A percentile compares a stretch with the other conserved stretches of the same genome.
Conservation (phyloP, 2,113 vertebrate genomes). For the Muscicapa adusta region DNA sequence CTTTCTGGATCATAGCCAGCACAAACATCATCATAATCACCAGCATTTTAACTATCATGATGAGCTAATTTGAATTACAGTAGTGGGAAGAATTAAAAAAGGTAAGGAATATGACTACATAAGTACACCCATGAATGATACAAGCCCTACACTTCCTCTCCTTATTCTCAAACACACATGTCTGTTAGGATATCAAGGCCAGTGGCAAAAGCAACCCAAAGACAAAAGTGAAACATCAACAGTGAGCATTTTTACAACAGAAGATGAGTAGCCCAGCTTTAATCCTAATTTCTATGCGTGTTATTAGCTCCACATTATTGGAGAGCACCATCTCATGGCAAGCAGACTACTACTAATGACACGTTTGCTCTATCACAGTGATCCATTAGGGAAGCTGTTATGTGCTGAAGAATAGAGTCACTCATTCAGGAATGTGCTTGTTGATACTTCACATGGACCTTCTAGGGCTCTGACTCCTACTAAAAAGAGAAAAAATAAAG, state of each 20-base stretch:
- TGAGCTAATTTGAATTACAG: not conserved
- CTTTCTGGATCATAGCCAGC: not conserved
- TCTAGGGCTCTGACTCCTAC: slow-evolving; percentile 62
- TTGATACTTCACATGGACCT: not conserved
- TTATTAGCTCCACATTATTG: not conserved
- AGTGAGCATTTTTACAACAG: slow-evolving; percentile 25
- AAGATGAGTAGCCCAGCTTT: slow-evolving; percentile 23
- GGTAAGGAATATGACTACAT: not conserved
- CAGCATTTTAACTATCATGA: not conserved
- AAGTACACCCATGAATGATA: not conserved
- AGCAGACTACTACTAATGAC: slow-evolving; percentile 62
- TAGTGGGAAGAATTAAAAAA: not conserved
- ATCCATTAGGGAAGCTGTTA: slow-evolving; percentile 64
- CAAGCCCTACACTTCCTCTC: not conserved
- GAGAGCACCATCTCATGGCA: slow-evolving; percentile 53
- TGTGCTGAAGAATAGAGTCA: slow-evolving; percentile 51
- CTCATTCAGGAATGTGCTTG: slow-evolving; percentile 50
- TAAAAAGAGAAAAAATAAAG: not conserved
- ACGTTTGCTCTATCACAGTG: slow-evolving; percentile 71
- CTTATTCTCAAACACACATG: not conserved
- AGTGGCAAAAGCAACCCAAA: not conserved
- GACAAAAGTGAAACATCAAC: slow-evolving; percentile 17
- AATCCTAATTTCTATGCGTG: not conserved
- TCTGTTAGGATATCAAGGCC: not conserved
- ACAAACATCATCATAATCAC: not conserved